Evolutionary conservation across 1,140 invertebrate species (phyloP).

Genomic region (Meloidogyne exigua): DNA sequence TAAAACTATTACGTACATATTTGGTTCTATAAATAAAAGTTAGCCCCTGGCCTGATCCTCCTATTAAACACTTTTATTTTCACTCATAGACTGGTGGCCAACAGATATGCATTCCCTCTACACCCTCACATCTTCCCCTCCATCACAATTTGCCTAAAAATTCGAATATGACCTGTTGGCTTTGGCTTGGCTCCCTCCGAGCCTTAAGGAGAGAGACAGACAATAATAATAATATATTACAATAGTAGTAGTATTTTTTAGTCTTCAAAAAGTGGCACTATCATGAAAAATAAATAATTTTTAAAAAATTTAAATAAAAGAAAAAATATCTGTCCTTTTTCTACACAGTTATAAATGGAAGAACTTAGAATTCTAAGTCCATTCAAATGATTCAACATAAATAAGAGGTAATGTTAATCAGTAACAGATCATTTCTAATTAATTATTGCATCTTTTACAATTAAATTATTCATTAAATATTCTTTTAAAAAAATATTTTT

Average conservation of each 20-base stretch:
- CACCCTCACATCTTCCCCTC: background rate
- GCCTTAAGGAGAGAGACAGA: background rate
- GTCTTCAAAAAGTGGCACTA: background rate
- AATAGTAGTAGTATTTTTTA: no score
- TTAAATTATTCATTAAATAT: no score
- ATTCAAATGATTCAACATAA: no score
- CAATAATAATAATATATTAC: background rate
- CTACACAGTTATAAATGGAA: background rate
- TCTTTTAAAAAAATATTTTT: no score
- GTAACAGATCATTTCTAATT: no score
- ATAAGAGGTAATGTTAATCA: no score
- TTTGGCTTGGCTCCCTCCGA: constrained; percentile 1
- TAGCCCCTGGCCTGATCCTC: background rate
- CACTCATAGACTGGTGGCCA: background rate
- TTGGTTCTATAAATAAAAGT: background rate
- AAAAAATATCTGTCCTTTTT: background rate
- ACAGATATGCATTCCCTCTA: background rate
- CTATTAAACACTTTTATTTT: background rate
- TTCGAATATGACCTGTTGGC: constrained; percentile 4
- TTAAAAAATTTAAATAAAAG: no score
- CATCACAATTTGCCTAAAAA: constrained; percentile 4
- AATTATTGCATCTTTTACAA: no score
- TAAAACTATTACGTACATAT: no score
- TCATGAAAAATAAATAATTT: background rate
- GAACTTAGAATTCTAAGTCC: background rate